Percentiles rank a stretch among this genome's conserved stretches.
phyloP scores from a whole-genome alignment of 2,888 invertebrate genomes.

The Meteorus colon region DNA sequence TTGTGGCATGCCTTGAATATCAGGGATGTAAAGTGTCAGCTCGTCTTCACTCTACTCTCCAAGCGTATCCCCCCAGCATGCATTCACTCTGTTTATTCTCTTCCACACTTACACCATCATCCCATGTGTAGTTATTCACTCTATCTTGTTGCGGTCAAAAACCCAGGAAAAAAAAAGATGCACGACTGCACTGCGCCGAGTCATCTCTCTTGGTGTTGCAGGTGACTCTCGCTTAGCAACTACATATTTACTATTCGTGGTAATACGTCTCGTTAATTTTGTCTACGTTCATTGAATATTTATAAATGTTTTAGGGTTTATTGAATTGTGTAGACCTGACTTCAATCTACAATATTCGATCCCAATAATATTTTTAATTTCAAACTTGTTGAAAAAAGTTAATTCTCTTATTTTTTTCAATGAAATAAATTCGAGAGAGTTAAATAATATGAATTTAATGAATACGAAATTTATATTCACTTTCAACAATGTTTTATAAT shows the following conservation, averaged over 20 bases:
- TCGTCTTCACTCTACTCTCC: background rate
- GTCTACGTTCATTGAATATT: too few relatives aligned
- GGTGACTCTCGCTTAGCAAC: slow-evolving; percentile 5
- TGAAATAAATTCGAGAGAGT: too few relatives aligned
- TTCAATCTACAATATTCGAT: too few relatives aligned
- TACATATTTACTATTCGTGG: background rate
- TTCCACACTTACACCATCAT: background rate
- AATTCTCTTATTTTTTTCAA: too few relatives aligned
- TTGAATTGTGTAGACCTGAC: too few relatives aligned
- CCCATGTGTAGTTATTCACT: slow-evolving; percentile 9
- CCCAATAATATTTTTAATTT: too few relatives aligned
- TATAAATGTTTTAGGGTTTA: too few relatives aligned
- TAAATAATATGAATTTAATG: too few relatives aligned
- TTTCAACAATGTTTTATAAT: too few relatives aligned
- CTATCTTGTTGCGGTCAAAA: slow-evolving; percentile 13
- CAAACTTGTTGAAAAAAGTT: too few relatives aligned
- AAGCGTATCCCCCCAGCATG: background rate
- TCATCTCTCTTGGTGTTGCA: slow-evolving; percentile 10
- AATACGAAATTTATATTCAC: too few relatives aligned
- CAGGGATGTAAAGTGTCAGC: background rate
- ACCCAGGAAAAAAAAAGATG: background rate
- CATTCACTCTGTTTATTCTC: background rate
- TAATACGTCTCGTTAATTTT: background rate
- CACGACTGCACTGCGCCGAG: background rate
- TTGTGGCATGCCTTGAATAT: slow-evolving; percentile 2